Percentiles rank a stretch among this genome's conserved stretches.
phyloP scores from a whole-genome alignment of 2,797 vertebrate species.

The Chanos chanos region DNA sequence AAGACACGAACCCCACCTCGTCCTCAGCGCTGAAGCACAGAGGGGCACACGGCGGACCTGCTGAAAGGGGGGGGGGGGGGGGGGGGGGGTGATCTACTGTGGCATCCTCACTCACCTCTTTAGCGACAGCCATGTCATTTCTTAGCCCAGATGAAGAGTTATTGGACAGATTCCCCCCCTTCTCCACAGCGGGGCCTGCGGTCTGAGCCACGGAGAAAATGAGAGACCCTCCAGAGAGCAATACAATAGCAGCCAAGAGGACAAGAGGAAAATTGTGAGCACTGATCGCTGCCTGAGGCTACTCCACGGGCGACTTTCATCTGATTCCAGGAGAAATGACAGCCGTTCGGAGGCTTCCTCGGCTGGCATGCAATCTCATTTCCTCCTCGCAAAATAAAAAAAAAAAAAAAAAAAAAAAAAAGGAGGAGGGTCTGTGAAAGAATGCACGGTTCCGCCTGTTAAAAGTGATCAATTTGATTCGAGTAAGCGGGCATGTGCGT shows the following conservation, averaged over 20 bases:
- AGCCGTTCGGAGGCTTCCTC: conserved; percentile 27
- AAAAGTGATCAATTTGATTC: conserved; percentile 9
- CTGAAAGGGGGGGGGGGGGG: conserved; percentile 2
- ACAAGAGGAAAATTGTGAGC: conserved; percentile 27
- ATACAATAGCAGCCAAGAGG: conserved; percentile 31
- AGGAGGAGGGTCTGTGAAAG: neutral
- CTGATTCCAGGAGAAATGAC: conserved; percentile 33
- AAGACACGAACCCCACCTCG: neutral
- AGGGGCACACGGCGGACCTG: neutral
- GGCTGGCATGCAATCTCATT: conserved; percentile 20
- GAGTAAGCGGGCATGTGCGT: too few species aligned
- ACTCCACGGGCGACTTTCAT: conserved; percentile 32
- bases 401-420: neutral
- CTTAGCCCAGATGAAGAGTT: conserved; percentile 22
- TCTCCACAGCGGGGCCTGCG: neutral
- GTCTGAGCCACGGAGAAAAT: conserved; percentile 20
- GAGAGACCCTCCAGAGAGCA: conserved; percentile 34
- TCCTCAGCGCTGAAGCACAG: neutral
- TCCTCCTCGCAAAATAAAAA: neutral
- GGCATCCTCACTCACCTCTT: conserved; percentile 22
- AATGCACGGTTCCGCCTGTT: conserved; percentile 5
- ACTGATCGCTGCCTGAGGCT: conserved; percentile 28
- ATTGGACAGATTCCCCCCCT: conserved; percentile 13
- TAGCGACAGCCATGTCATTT: neutral
- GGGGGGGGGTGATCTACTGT: conserved; percentile 12